Evolutionary conservation across 2,797 vertebrate genomes (phyloP), one percentile per base, ranked within the genome.

Genomic region (Loris lydekkerianus): DNA sequence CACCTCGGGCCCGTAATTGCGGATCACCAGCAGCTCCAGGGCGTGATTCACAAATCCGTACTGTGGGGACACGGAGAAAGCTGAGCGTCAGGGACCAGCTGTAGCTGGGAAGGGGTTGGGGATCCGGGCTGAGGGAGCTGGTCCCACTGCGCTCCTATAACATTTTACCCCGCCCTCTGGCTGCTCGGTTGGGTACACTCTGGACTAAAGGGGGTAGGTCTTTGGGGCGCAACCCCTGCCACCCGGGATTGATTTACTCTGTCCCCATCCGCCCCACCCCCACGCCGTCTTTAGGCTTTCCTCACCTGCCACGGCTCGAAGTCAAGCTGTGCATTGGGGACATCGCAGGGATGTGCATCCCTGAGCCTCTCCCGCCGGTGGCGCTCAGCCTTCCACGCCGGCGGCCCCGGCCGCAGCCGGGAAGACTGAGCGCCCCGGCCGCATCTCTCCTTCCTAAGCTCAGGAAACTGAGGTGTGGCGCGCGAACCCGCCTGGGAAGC

Each of bases 1-100:
- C 97, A 99, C 99, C 97, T 99, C 99, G 69, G 99, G 99, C 37
- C 99, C 99, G 94, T 99, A 99, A 98, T 99, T 99, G 98, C 99
- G 99, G 93, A 99, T 99, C 97, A 99, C 99, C 84, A 99, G 99
- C 89, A 99, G 99, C 98, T 99, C 99, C 99, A 99, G 97, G 87
- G 99, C 99, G 98, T 99, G 99, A 98, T 99, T 99, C 97, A 99
- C 99, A 98, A 99, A 99, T 65, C 99, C 99, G 98, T 99, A 99
- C 99, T 99, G 99, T 46, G 92, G 98, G 56, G 40, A 92, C n/a
- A 89, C 96, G 34, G 63, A 81, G 46, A 78, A 17, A 78, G 25
- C 61, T 2, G 63, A 0, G 81, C 7, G 49, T 96, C 86, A 94
- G 72, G 70, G 31, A 29, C 15, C 20, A 0, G 63, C 15, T 9